Base-by-base conservation (phyloP, 2,888 invertebrate species). In the Polydrusus pterygomalis region DNA sequence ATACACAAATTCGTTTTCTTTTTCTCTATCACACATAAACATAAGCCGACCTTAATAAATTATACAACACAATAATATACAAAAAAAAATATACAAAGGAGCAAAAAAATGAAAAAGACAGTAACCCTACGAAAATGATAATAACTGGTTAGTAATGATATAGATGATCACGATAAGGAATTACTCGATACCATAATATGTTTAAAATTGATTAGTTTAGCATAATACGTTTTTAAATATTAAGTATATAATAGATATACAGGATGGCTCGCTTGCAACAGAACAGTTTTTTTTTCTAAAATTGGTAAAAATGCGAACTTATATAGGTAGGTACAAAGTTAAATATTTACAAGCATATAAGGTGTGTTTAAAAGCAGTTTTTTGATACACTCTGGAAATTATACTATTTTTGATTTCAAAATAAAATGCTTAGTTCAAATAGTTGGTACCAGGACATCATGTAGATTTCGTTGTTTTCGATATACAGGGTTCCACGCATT, bases 1-100 rank as follows among this genome's bases (percentile, higher is more conserved):
- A 72, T 45, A 30, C 56, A 69, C 47, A 70, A 30, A 60, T 70
- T 62, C 65, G 45, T 69, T 74, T 63, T 74, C 40, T 40, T 70
- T 58, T 65, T 25, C 56, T 56, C 56, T 56, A 69, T 69, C 74
- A 70, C 69, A 69, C 70, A 49, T 45, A 74, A 63, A 70, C 47
- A 70, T 40, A 70, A 74, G 74, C 63, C 15, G 64, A 56, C 69
- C 47, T 65, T 58, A 49, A 51, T 40, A 54, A 51, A 51, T 40
- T 34, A 67, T 67, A 51, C 64, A 64, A 51, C 51, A 51, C 67
- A 67, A 54, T 54, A 54, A 54, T 40, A 40, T 54, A 51, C 38
- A 54, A 18, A 51, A 38, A 63, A 56, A 25, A 56, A 56, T 60
- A 11, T 67, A 51, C 34, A 67, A 34, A 67, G 56, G 15, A 34